Base-by-base conservation (phyloP, 2,113 vertebrate genomes). In the Nothocercus julius region DNA sequence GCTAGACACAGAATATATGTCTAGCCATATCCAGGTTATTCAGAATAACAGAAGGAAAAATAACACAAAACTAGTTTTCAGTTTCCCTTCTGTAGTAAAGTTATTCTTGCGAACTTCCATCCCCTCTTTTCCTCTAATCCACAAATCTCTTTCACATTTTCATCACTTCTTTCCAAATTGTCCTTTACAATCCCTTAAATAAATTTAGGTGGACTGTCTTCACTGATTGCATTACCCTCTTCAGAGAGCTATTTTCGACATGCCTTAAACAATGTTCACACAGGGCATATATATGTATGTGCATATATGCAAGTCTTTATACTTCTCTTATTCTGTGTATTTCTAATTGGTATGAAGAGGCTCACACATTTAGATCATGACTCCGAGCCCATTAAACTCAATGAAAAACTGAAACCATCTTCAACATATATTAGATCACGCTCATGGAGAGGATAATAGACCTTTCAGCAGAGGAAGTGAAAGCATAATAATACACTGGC, bases 391-490 rank as follows among this genome's bases (percentile, higher is more conserved):
- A 94, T 93, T 94, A 92, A 90, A 75, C 69, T 88, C 90, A 90
- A 34, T 84, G 73, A 87, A 94, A 97, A 91, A 49, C 85, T 95
- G 83, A 92, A 58, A 53, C 61, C 79, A 76, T 80, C 79, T 92
- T 74, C 85, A 85, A 24, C 64, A 92, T 93, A 90, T 51, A 91
- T 90, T 95, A 95, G 85, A 93, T 96, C 90, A 89, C 56, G 47
- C 58, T 93, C 79, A 53, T 73, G 75, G 69, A 92, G 73, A 89
- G 82, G 85, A 76, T 94, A 97, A 97, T 90, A 95, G 88, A 95
- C 80, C 93, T 96, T 94, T 94, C 88, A 93, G 87, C 4, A 68
- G 85, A 88, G 90, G 85, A 97, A 96, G 96, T 95, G 87, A 68
- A 96, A 91, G 82, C 82, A 76, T 64, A 94, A 88, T 97, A 95